Evolutionary conservation across 2,888 invertebrate genomes (phyloP), one percentile per base, ranked within the genome.

Genomic region (Mystacides longicornis): DNA sequence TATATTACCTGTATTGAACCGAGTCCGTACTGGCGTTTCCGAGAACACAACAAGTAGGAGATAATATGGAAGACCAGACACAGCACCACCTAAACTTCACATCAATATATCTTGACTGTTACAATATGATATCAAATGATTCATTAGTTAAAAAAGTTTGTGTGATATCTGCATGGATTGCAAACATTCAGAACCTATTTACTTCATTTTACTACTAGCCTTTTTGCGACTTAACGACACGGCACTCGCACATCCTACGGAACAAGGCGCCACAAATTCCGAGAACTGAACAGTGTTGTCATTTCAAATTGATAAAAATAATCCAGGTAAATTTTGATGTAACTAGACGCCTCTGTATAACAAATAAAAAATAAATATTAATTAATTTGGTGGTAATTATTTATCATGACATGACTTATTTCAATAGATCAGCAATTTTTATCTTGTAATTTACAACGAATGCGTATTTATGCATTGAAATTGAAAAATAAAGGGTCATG

Each of bases 1-100:
- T 37, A 37, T 37, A 37, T 37, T 37, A 37, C 37, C 37, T 37
- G 37, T 37, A 37, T 37, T 37, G 37, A 37, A 37, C 37, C 37
- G 14, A 37, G 37, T 37, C 37, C 14, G n/a, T 14, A 37, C 37
- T 37, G 37, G 37, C 37, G 37, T 37, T 37, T 37, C 37, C 37
- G 14, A 37, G 37, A 37, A 37, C 37, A 37, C 37, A 37, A 37
- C 37, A 37, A 37, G 37, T 37, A 37, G 37, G 16, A n/a, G 16
- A 37, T 37, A 37, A 37, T 37, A 37, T 37, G 37, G 37, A 37
- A 37, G 37, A 37, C 16, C 37, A 3, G 16, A 16, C 37, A 37
- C 37, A 3, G 16, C 37, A n/a, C 14, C 37, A 37, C 37, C 37
- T n/a, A 14, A 3, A 37, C 37, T 37, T 14, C 37, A 37, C 37